Percentiles rank a stretch among this genome's conserved stretches.
These are phyloP conservation scores for Drosophila parvula DNA, from an alignment of 1,140 invertebrate genomes.

Conservation along the genomic window DNA sequence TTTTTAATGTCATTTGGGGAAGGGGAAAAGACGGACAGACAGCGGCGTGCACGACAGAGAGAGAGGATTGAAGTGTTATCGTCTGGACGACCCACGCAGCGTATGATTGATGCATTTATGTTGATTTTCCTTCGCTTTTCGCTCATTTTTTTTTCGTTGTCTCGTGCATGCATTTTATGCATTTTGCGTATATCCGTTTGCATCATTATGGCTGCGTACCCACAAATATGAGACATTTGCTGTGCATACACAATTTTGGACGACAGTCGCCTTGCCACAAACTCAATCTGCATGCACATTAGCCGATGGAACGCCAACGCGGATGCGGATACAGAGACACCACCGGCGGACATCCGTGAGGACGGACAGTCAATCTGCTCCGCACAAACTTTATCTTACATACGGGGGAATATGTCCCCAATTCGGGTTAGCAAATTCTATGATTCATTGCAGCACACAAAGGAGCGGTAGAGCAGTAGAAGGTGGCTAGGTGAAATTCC, in stretches of 20 bases:
- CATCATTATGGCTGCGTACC: conserved; percentile 67
- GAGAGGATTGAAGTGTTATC: conserved; percentile 45
- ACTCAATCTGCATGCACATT: conserved; percentile 66
- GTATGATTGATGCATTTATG: conserved; percentile 77
- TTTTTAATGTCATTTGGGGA: conserved; percentile 74
- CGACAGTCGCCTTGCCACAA: conserved; percentile 3
- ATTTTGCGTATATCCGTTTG: conserved; percentile 68
- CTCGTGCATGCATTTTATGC: conserved; percentile 73
- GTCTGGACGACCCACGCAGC: conserved; percentile 62
- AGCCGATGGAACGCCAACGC: conserved; percentile 47
- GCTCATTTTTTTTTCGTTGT: conserved; percentile 34
- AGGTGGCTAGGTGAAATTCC: conserved; percentile 24
- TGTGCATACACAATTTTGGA: conserved; percentile 75
- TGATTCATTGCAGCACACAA: conserved; percentile 63
- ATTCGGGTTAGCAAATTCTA: conserved; percentile 69
- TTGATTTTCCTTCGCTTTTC: conserved; percentile 49
- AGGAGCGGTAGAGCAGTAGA: not conserved
- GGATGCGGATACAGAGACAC: conserved; percentile 14
- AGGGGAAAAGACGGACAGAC: conserved; percentile 1
- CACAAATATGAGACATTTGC: conserved; percentile 80
- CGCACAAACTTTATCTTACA: conserved; percentile 10
- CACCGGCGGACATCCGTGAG: conserved; percentile 24
- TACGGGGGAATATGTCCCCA: conserved; percentile 37
- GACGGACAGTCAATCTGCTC: conserved; percentile 18
- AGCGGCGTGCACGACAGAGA: not conserved